phyloP scores from a whole-genome alignment of 2,797 vertebrate genomes.

The Pipistrellus kuhlii region DNA sequence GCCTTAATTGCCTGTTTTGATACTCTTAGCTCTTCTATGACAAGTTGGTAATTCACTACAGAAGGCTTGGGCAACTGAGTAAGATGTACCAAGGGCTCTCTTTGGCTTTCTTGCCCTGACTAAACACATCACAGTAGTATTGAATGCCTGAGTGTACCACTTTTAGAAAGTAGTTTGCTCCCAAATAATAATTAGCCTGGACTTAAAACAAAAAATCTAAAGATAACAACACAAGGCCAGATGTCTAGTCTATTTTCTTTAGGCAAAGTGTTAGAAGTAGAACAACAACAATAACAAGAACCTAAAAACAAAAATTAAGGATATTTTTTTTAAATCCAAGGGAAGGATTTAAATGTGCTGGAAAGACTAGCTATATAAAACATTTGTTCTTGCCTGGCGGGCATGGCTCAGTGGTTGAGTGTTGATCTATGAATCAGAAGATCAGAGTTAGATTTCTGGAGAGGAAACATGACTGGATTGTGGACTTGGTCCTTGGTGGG shows the following conservation, averaged over 20 bases:
- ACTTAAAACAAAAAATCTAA: neutral
- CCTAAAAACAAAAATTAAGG: slow-evolving; percentile 22
- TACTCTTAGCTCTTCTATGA: neutral
- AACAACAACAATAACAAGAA: neutral
- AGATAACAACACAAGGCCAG: neutral
- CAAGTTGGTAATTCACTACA: slow-evolving; percentile 17
- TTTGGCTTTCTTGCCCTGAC: neutral
- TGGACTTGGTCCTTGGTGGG: neutral
- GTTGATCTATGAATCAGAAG: neutral
- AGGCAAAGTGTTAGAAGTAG: neutral
- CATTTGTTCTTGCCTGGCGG: neutral
- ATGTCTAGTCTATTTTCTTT: neutral
- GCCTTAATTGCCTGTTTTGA: slow-evolving; percentile 2
- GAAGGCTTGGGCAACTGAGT: neutral
- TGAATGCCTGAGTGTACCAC: neutral
- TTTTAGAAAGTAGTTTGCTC: slow-evolving; percentile 7
- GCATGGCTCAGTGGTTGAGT: neutral
- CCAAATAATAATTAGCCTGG: slow-evolving; percentile 34
- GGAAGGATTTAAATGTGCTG: neutral
- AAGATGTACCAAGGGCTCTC: neutral
- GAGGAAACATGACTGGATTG: neutral
- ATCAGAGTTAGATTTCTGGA: no score
- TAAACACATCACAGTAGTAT: neutral
- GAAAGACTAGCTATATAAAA: neutral
- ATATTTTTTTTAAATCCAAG: slow-evolving; percentile 40